A percentile compares a stretch with the other conserved stretches of the same genome.
phyloP scores from a whole-genome alignment of 2,797 vertebrate species.

The Smutsia gigantea region DNA sequence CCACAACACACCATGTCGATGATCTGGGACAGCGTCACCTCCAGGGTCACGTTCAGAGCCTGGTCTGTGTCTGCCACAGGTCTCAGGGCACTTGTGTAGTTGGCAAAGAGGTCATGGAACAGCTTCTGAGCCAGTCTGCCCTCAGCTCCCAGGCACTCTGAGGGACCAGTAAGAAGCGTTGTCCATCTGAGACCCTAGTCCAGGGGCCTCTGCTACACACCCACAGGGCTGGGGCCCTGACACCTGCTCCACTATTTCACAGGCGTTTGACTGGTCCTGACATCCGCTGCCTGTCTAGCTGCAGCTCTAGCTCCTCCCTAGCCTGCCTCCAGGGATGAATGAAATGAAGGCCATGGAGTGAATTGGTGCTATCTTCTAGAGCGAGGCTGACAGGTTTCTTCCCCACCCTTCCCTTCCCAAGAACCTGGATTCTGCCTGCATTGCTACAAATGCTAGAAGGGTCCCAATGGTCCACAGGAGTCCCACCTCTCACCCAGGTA shows the following conservation, averaged over 20 bases:
- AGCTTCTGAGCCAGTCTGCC: constrained; percentile 92
- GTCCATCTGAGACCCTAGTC: not conserved
- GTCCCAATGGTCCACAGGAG: not conserved
- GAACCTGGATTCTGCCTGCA: not conserved
- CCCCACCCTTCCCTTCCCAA: not conserved
- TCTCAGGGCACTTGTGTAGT: constrained; percentile 93
- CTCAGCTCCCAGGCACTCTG: constrained; percentile 89
- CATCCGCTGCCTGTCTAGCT: not conserved
- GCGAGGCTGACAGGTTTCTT: not conserved
- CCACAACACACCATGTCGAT: constrained; percentile 92
- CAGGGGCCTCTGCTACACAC: not conserved
- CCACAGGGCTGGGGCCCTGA: not conserved
- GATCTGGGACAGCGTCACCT: constrained; percentile 95
- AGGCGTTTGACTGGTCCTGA: not conserved
- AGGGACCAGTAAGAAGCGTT: not conserved
- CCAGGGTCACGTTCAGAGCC: constrained; percentile 93
- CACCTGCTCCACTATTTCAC: not conserved
- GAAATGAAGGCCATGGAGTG: not conserved
- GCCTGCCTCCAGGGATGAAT: not conserved
- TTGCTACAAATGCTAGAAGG: not conserved
- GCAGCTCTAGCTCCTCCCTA: not conserved
- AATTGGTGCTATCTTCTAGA: not conserved
- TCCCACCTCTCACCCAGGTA: not conserved
- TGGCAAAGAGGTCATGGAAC: constrained; percentile 90
- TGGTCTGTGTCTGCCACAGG: constrained; percentile 93